phyloP scores from a whole-genome alignment of 2,888 invertebrate genomes.

The Pollenia labialis region DNA sequence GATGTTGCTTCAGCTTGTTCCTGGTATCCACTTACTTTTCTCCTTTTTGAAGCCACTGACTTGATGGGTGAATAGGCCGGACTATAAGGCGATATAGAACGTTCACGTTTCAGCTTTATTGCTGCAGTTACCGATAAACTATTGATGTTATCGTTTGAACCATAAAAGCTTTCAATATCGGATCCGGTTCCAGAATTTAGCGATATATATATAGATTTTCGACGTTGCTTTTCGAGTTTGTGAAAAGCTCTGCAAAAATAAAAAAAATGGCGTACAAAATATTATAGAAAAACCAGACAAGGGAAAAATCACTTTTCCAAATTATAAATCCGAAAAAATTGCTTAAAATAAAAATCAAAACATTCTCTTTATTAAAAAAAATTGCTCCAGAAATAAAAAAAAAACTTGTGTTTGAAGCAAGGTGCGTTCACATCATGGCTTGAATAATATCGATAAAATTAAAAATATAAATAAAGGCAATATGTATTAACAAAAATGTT shows the following conservation, averaged over 20 bases:
- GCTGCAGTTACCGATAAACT: slow-evolving; percentile 74
- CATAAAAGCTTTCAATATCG: slow-evolving; percentile 81
- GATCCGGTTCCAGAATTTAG: slow-evolving; percentile 73
- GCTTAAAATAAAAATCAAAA: neutral
- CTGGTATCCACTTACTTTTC: slow-evolving; percentile 77
- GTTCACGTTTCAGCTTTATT: slow-evolving; percentile 77
- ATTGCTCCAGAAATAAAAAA: too few species aligned
- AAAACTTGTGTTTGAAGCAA: too few species aligned
- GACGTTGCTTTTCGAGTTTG: slow-evolving; percentile 75
- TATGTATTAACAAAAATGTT: too few species aligned
- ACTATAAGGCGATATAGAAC: slow-evolving; percentile 81
- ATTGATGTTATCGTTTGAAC: slow-evolving; percentile 77
- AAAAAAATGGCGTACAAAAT: neutral
- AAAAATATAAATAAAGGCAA: too few species aligned
- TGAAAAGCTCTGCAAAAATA: slow-evolving; percentile 72
- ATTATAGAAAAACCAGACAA: neutral
- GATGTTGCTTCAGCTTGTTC: neutral
- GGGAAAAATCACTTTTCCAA: too few species aligned
- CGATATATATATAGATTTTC: slow-evolving; percentile 75
- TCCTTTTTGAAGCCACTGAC: slow-evolving; percentile 76
- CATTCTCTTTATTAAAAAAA: too few species aligned
- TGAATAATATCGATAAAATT: too few species aligned
- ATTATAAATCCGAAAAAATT: too few species aligned
- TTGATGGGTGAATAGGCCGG: slow-evolving; percentile 82
- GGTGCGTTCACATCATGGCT: too few species aligned